phyloP scores from a whole-genome alignment of 2,888 invertebrate species.

The Deilephila elpenor region DNA sequence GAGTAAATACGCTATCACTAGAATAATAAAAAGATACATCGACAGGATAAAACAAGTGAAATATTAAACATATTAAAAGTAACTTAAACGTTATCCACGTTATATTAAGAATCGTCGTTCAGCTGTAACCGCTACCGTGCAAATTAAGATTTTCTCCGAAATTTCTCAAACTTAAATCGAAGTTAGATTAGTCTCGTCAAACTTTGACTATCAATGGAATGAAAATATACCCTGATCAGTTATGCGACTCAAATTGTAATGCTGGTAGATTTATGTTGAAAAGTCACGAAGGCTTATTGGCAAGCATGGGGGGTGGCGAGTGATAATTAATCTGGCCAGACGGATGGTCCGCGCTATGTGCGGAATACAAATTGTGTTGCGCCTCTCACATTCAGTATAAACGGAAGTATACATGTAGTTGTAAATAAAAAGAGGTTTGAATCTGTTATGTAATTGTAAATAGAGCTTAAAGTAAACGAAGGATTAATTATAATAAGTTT shows the following conservation, averaged over 20 bases:
- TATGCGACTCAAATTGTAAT: slow-evolving; percentile 40
- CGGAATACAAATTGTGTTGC: slow-evolving; percentile 76
- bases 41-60: neutral
- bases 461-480: neutral
- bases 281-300: slow-evolving; percentile 76
- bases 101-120: slow-evolving; percentile 6
- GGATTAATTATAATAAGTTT: no score
- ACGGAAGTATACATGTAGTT: neutral
- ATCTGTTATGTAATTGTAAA: neutral
- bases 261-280: slow-evolving; percentile 66
- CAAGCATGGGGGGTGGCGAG: slow-evolving; percentile 74
- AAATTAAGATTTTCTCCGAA: slow-evolving; percentile 46
- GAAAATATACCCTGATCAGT: slow-evolving; percentile 24
- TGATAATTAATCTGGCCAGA: slow-evolving; percentile 83
- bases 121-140: slow-evolving; percentile 9
- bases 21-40: no score
- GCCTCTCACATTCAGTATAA: slow-evolving; percentile 35
- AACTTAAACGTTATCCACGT: neutral
- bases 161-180: slow-evolving; percentile 43
- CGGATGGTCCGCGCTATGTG: slow-evolving; percentile 66
- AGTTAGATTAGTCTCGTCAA: slow-evolving; percentile 49
- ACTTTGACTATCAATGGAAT: slow-evolving; percentile 33
- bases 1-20: no score
- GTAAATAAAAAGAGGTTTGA: neutral
- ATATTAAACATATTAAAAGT: neutral